phyloP scores from a whole-genome alignment of 2,797 vertebrate species.

The Sebastes umbrosus region DNA sequence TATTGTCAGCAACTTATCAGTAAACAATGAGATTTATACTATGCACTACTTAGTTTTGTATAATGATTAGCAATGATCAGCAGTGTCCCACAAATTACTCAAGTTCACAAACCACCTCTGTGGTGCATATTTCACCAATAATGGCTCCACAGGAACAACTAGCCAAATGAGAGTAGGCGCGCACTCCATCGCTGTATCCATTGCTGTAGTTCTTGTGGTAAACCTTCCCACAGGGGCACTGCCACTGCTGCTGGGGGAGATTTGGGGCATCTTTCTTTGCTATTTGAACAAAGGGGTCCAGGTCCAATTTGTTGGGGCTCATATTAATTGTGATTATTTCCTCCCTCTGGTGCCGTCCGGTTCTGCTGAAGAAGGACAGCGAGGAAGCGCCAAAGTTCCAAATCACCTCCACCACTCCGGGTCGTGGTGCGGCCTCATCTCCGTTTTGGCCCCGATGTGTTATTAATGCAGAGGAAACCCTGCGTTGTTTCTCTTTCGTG shows the following conservation, averaged over 20 bases:
- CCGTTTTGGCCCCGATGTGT: background rate
- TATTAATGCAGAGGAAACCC: background rate
- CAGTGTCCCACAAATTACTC: no score
- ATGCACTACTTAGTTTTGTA: no score
- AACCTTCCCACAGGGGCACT: background rate
- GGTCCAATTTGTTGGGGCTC: accelerated
- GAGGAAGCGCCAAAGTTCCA: background rate
- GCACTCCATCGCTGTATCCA: accelerated
- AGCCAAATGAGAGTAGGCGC: accelerated
- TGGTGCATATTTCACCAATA: accelerated
- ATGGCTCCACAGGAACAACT: conserved; percentile 4
- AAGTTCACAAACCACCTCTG: conserved; percentile 59
- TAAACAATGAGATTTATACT: no score
- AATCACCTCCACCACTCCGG: conserved; percentile 47
- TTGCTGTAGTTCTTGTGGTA: accelerated
- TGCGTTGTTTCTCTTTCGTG: background rate
- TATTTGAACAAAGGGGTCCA: conserved; percentile 47
- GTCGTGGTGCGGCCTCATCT: accelerated
- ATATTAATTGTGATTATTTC: conserved; percentile 37
- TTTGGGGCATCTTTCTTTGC: accelerated
- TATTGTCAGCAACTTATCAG: no score
- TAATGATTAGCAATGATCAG: no score
- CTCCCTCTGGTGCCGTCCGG: conserved; percentile 1
- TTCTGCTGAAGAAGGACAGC: conserved; percentile 54
- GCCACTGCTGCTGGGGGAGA: background rate